Base-by-base conservation (phyloP, 2,888 invertebrate genomes). In the Trissolcus japonicus region DNA sequence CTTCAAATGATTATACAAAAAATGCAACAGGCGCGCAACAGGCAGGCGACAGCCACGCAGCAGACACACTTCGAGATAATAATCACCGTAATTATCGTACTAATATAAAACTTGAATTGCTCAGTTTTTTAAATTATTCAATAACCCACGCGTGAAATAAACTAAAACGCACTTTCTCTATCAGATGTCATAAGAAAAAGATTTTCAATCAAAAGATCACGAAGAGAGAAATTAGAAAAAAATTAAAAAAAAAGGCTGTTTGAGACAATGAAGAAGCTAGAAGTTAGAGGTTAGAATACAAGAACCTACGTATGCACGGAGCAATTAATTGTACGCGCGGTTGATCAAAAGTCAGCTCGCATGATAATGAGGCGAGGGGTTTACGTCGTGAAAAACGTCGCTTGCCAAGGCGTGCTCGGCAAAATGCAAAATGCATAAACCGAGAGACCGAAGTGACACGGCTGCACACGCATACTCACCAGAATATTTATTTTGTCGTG, bases 401-500 rank as follows among this genome's bases (percentile, higher is more conserved):
- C 4, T 25, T 6, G 25, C 6, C 25, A 35, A 35, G 35, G 35
- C 35, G 11, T 35, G 35, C 9, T 35, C 11, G 35, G 7, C 6
- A 2, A 35, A 11, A 35, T 35, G 35, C 11, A 35, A 35, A 35
- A 9, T 35, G 29, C 35, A 35, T 11, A 46, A 46, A 46, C 14
- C 7, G 13, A 6, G 43, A n/a, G 43, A 2, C n/a, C 43, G 4
- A 43, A 43, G 43, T 43, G 16, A 46, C n/a, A 46, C n/a, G 16
- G 11, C 11, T 35, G 35, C 35, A 35, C 35, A 35, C 35, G 6
- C 35, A 9, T 16, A 51, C 87, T 87, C 59, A 89, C 89, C 86
- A 86, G 51, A 80, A 89, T 88, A 83, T 88, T 87, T 79, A 89
- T 86, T 82, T 85, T 88, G 50, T 84, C 79, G 14, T 86, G 85